Conservation (phyloP, 2,888 invertebrate species). For the Lepeophtheirus nordmannii region DNA sequence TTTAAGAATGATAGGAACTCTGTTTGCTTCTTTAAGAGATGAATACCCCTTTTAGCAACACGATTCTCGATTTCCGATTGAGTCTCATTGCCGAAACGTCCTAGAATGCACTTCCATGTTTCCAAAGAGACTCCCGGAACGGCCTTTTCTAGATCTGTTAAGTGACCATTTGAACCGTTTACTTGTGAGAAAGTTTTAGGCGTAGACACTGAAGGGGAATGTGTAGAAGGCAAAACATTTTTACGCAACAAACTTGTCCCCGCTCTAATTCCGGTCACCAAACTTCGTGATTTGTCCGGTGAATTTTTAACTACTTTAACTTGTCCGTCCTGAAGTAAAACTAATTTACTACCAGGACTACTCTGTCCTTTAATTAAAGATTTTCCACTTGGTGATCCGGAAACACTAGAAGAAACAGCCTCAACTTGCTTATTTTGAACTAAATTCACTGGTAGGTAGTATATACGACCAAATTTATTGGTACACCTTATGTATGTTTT, state of each 20-base stretch:
- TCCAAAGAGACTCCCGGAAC: slow-evolving; percentile 5
- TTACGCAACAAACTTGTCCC: not conserved
- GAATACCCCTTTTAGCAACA: slow-evolving; percentile 6
- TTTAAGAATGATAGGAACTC: slow-evolving; percentile 9
- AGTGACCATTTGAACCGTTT: not conserved
- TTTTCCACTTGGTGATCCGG: not conserved
- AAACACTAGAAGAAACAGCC: not conserved
- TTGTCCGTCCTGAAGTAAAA: slow-evolving; percentile 5
- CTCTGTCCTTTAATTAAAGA: not conserved
- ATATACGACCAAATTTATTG: not conserved
- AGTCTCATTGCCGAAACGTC: not conserved
- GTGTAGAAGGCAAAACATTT: not conserved
- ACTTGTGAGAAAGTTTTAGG: not conserved
- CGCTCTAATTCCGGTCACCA: not conserved
- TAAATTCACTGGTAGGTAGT: slow-evolving; percentile 8
- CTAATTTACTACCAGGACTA: slow-evolving; percentile 3
- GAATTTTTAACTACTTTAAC: not conserved
- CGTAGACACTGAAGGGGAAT: not conserved
- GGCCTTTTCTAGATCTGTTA: slow-evolving; percentile 9
- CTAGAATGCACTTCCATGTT: slow-evolving; percentile 14
- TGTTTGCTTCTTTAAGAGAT: not conserved
- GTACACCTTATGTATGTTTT: slow-evolving; percentile 10
- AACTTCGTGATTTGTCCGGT: not conserved
- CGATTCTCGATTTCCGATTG: slow-evolving; percentile 11
- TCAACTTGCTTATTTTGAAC: slow-evolving; percentile 1